A percentile compares a stretch with the other conserved stretches of the same genome.
Evolutionary conservation across 2,113 vertebrate genomes (phyloP).

Genomic region (Nesoenas mayeri): DNA sequence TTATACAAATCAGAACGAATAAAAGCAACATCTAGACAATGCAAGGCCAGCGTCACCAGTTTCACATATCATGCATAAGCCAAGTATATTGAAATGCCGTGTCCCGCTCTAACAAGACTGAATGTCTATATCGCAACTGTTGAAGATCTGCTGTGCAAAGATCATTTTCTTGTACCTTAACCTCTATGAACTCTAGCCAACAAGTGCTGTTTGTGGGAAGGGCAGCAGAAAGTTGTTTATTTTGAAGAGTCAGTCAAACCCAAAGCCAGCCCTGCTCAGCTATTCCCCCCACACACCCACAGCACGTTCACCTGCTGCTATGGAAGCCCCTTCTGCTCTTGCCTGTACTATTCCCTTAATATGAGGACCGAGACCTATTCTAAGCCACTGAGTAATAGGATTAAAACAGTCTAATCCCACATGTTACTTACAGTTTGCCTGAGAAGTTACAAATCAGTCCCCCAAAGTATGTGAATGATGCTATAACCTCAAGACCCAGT

Average conservation of each 20-base stretch:
- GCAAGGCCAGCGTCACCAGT: neutral
- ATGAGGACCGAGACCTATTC: neutral
- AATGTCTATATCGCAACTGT: neutral
- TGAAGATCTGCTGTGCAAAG: neutral
- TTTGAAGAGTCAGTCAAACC: neutral
- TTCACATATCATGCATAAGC: neutral
- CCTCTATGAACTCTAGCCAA: neutral
- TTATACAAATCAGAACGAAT: neutral
- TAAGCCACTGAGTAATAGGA: neutral
- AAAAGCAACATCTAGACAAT: neutral
- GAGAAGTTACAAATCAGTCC: neutral
- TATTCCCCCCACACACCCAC: neutral
- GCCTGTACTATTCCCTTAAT: neutral
- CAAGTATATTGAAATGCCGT: accelerated
- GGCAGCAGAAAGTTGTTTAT: neutral
- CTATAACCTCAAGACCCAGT: neutral
- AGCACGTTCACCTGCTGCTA: neutral
- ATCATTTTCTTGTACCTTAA: neutral
- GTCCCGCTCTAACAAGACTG: neutral
- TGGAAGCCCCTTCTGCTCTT: neutral
- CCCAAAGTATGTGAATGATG: neutral
- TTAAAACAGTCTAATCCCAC: neutral
- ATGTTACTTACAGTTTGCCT: neutral
- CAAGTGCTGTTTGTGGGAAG: neutral
- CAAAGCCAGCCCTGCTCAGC: neutral